A percentile compares a stretch with the other conserved stretches of the same genome.
Conservation (phyloP, 2,888 invertebrate genomes). For the Selenia dentaria region DNA sequence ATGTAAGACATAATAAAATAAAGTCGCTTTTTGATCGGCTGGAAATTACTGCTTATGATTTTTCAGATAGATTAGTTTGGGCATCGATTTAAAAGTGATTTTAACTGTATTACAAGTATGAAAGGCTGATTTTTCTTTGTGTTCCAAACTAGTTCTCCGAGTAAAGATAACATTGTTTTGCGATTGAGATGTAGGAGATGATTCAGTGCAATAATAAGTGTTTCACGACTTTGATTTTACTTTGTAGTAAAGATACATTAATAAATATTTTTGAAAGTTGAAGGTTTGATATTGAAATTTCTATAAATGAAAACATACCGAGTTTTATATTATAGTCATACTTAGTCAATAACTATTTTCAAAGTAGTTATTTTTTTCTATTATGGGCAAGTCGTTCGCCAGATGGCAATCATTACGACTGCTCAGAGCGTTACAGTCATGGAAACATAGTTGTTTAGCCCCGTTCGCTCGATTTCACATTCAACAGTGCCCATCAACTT, state of each 20-base stretch:
- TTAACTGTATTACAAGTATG: slow-evolving; percentile 24
- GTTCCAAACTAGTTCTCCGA: slow-evolving; percentile 28
- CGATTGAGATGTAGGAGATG: slow-evolving; percentile 74
- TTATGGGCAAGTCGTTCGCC: too few species aligned
- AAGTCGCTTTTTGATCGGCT: slow-evolving; percentile 38
- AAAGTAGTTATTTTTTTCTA: too few species aligned
- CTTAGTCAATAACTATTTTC: too few species aligned
- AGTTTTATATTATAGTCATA: too few species aligned
- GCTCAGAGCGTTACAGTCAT: too few species aligned
- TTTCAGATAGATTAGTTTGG: slow-evolving; percentile 29
- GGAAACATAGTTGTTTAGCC: too few species aligned
- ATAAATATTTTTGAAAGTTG: background rate
- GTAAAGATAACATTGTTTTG: slow-evolving; percentile 68
- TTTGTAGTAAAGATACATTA: background rate
- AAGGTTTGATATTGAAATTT: too few species aligned
- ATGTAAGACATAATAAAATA: slow-evolving; percentile 38
- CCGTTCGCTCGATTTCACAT: too few species aligned
- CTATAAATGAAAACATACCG: too few species aligned
- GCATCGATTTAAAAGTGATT: slow-evolving; percentile 26
- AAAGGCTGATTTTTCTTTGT: slow-evolving; percentile 42
- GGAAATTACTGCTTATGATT: slow-evolving; percentile 32
- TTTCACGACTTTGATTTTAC: slow-evolving; percentile 48
- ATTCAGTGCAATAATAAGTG: slow-evolving; percentile 62
- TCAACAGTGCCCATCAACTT: too few species aligned
- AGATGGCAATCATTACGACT: too few species aligned